Base-by-base conservation (phyloP, 2,797 vertebrate genomes). In the Selene dorsalis region DNA sequence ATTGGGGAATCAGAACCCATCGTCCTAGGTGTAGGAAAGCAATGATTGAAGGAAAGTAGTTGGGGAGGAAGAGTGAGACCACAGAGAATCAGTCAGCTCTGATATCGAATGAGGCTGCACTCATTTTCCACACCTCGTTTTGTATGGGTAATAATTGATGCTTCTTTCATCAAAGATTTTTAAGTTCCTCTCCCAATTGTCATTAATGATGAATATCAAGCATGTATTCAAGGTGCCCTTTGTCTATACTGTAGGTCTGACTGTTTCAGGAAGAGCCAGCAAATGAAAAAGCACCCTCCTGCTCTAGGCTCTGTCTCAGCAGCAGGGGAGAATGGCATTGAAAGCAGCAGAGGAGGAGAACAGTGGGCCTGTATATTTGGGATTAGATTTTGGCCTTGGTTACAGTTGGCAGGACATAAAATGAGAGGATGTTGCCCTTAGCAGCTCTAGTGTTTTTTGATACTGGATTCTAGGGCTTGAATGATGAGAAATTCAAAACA, bases 21-120 rank as follows among this genome's bases (percentile, higher is more conserved):
- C 63, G 82, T 89, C 71, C 17, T 2, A 83, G 73, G 81, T 83
- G 79, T 86, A 77, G 56, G 58, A 73, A 74, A 38, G 64, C 26
- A 45, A 86, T 86, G 87, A 89, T 88, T 87, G 79, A 90, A 79
- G 73, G 68, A 77, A 83, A 77, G 60, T 61, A 38, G 69, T 70
- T 9, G 58, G 73, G 75, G 71, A 73, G 32, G 57, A 79, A 63
- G 57, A 75, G 64, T 69, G 55, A 83, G 80, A 85, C 64, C 56
- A 52, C 64, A 75, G 52, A 81, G 48, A 88, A 84, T 78, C 60
- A 50, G 59, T 30, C 7, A 28, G 61, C 61, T 66, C 67, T 58
- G 35, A 43, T 72, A 66, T 80, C 12, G 38, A 69, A 69, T 81
- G 63, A 48, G 47, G 45, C 57, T 52, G 43, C 50, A 69, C 63